phyloP scores from a whole-genome alignment of 2,113 vertebrate genomes.

The Noctilio leporinus region DNA sequence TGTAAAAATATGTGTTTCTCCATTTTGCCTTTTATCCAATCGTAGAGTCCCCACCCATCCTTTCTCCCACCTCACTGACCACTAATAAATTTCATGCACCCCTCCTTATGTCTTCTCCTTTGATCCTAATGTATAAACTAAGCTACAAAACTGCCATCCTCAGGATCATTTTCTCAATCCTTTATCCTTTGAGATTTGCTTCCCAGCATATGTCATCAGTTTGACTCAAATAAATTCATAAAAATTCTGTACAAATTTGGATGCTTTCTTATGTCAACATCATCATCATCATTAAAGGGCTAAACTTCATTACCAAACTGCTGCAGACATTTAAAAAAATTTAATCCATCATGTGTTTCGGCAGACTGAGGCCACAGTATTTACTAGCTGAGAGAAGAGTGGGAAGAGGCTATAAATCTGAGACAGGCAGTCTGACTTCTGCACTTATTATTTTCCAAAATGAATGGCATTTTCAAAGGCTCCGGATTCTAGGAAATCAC shows the following conservation, averaged over 20 bases:
- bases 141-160: neutral
- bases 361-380: neutral
- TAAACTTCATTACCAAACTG: constrained; percentile 14
- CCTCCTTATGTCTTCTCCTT: neutral
- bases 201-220: neutral
- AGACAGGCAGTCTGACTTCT: neutral
- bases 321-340: neutral
- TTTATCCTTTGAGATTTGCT: neutral
- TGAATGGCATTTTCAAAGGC: constrained; percentile 15
- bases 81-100: neutral
- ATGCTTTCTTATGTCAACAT: neutral
- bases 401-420: neutral
- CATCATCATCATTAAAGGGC: neutral
- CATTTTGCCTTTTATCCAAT: neutral
- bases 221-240: neutral
- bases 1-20: neutral
- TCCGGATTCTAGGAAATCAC: neutral
- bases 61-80: neutral
- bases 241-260: neutral
- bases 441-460: neutral
- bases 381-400: neutral
- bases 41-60: no score
- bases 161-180: neutral
- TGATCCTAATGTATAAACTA: neutral
- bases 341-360: neutral